Percentiles rank a stretch among this genome's conserved stretches.
phyloP scores from a whole-genome alignment of 2,797 vertebrate genomes.

The Lepilemur ruficaudatus region DNA sequence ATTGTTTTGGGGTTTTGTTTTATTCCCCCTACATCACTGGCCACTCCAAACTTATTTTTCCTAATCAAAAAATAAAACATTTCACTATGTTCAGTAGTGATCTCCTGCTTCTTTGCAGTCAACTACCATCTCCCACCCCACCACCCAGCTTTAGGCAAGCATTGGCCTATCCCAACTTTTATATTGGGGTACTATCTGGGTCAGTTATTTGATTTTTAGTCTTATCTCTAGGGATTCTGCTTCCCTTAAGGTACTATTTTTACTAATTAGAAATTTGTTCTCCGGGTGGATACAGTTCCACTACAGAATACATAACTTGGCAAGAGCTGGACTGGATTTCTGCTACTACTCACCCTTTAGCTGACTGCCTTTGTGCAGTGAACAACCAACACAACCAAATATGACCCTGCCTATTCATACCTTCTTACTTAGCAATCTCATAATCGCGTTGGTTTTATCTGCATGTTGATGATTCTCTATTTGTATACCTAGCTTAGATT shows the following conservation, averaged over 20 bases:
- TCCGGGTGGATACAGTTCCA: background rate
- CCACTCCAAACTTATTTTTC: background rate
- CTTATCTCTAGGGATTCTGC: background rate
- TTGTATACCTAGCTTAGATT: background rate
- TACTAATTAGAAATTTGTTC: background rate
- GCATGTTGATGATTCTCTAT: background rate
- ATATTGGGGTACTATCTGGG: rapidly evolving
- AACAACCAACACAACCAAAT: background rate
- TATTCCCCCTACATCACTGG: rapidly evolving
- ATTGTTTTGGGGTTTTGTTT: background rate
- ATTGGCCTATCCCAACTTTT: background rate
- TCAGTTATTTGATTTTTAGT: background rate
- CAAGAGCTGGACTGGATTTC: background rate
- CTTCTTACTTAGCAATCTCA: background rate
- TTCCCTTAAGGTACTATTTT: background rate
- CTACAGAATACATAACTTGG: too few species aligned
- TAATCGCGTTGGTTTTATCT: background rate
- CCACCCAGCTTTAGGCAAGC: background rate
- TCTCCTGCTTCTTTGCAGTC: background rate
- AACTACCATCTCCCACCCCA: too few species aligned
- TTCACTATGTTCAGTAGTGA: background rate
- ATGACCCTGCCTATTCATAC: rapidly evolving
- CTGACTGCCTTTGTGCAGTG: background rate
- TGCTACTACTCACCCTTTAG: background rate
- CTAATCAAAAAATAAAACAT: background rate